Percentiles rank a stretch among this genome's conserved stretches.
phyloP scores from a whole-genome alignment of 2,113 vertebrate genomes.

The Phaetusa simplex region DNA sequence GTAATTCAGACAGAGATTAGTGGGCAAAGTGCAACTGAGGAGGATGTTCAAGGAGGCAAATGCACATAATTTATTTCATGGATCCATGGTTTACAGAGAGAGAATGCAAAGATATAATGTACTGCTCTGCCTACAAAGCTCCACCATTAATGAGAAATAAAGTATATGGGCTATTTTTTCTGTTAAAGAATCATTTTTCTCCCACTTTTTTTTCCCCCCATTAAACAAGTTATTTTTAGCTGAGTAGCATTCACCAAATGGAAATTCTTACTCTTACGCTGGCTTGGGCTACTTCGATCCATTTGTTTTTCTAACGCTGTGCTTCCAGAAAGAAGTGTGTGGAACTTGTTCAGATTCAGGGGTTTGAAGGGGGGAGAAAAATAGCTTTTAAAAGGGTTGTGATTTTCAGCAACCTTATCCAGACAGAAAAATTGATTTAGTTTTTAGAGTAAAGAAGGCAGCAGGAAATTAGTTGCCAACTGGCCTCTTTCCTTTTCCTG shows the following conservation, averaged over 20 bases:
- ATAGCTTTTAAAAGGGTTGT: background rate
- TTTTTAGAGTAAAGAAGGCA: constrained; percentile 17
- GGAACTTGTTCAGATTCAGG: background rate
- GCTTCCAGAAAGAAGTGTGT: background rate
- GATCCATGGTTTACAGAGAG: background rate
- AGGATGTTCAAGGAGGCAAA: background rate
- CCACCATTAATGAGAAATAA: background rate
- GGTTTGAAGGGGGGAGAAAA: background rate
- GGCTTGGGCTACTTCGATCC: background rate
- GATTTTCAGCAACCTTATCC: background rate
- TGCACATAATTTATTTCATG: background rate
- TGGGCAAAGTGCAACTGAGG: background rate
- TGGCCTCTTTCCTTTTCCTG: constrained; percentile 17
- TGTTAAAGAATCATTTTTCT: background rate
- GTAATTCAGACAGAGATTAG: background rate
- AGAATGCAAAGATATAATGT: background rate
- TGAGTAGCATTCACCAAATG: background rate
- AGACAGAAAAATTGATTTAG: background rate
- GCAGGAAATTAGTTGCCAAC: constrained; percentile 14
- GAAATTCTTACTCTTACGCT: constrained; percentile 11
- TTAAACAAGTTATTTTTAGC: constrained; percentile 3
- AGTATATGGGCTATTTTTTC: background rate
- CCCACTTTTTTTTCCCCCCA: background rate
- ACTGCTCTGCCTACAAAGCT: background rate
- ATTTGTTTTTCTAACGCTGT: background rate